phyloP scores from a whole-genome alignment of 1,140 invertebrate genomes.

The Antheraea pernyi region DNA sequence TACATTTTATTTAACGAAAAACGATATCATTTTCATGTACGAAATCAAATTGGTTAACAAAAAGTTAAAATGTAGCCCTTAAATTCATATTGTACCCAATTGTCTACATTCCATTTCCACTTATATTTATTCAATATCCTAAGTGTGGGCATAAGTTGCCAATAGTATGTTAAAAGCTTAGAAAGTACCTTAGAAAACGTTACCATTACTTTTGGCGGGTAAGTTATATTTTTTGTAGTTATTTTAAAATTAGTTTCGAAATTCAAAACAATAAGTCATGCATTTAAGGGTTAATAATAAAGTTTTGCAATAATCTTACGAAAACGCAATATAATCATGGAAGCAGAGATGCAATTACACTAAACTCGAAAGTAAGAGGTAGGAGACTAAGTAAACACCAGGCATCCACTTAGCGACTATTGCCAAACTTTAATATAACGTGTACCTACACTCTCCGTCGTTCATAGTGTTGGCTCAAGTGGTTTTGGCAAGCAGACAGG shows the following conservation, averaged over 20 bases:
- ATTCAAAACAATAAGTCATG: no score
- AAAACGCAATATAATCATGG: neutral
- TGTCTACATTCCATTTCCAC: no score
- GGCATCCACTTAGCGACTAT: slow-evolving; percentile 43
- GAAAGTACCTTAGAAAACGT: no score
- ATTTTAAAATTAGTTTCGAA: no score
- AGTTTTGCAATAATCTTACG: neutral
- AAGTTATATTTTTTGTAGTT: no score
- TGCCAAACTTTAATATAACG: slow-evolving; percentile 55
- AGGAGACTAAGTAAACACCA: slow-evolving; percentile 34
- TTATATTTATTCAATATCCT: no score
- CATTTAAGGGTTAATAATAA: neutral
- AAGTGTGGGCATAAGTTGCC: no score
- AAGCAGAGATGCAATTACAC: slow-evolving; percentile 21
- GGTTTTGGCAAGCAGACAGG: slow-evolving; percentile 60
- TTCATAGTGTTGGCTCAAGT: slow-evolving; percentile 50
- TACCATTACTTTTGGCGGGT: no score
- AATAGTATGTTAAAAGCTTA: no score
- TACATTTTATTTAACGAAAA: neutral
- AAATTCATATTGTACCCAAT: no score
- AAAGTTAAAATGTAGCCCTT: no score
- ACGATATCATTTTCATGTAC: neutral
- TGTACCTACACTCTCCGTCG: slow-evolving; percentile 34
- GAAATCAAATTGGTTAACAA: neutral
- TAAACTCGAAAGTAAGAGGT: slow-evolving; percentile 30